Conservation (phyloP, 2,888 invertebrate genomes). For the Drosophila niveifrons region DNA sequence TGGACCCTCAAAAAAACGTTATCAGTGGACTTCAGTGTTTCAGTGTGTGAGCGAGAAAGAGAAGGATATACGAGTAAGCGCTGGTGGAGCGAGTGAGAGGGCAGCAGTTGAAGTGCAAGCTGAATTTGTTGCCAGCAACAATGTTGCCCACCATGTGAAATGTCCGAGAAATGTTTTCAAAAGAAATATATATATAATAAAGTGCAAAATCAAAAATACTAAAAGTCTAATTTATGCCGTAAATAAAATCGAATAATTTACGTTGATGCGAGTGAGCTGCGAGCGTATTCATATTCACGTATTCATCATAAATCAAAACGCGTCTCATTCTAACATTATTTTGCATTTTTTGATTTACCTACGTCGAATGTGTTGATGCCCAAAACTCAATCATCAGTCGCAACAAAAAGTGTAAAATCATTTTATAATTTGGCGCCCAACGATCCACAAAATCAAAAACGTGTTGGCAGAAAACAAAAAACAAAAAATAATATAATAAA, state of each 20-base stretch:
- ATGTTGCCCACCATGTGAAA: constrained; percentile 49
- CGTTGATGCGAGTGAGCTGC: background rate
- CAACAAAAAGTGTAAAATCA: constrained; percentile 45
- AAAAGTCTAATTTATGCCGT: constrained; percentile 20
- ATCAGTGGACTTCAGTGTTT: constrained; percentile 52
- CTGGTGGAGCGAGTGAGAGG: constrained; percentile 4
- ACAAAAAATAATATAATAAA: background rate
- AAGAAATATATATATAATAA: constrained; percentile 1
- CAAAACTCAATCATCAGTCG: constrained; percentile 29
- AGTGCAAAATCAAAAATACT: constrained; percentile 24
- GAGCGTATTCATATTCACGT: background rate
- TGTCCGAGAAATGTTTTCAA: constrained; percentile 16
- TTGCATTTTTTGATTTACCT: constrained; percentile 17
- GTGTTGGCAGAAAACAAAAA: background rate
- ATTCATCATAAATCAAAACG: constrained; percentile 21
- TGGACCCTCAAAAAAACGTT: constrained; percentile 45
- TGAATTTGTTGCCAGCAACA: constrained; percentile 66
- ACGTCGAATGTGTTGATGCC: constrained; percentile 12
- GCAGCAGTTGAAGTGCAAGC: constrained; percentile 69
- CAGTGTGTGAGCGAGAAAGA: background rate
- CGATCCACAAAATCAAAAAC: constrained; percentile 5
- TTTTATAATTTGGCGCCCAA: constrained; percentile 23
- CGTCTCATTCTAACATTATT: background rate
- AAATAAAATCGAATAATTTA: constrained; percentile 21
- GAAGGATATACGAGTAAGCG: background rate